Conservation (phyloP, 2,113 vertebrate species). For the Chauna torquata region DNA sequence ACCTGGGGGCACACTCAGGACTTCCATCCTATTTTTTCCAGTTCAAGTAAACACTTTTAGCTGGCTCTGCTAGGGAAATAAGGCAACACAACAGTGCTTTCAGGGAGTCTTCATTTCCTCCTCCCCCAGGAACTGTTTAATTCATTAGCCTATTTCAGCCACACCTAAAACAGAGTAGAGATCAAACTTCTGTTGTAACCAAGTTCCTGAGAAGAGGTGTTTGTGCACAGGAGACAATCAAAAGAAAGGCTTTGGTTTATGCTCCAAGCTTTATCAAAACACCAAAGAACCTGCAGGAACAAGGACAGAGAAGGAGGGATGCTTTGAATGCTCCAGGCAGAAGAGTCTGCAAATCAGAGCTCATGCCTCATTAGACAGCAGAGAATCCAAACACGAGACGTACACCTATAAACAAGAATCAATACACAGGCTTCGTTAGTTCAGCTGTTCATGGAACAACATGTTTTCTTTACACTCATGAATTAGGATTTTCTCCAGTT, state of each 20-base stretch:
- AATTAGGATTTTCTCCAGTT: neutral
- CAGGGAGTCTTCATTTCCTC: neutral
- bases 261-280: neutral
- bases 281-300: neutral
- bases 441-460: neutral
- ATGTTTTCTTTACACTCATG: neutral
- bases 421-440: neutral
- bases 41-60: neutral
- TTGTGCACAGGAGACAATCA: neutral
- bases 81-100: rapidly evolving
- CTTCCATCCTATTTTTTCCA: neutral
- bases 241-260: neutral
- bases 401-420: neutral
- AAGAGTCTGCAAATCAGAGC: neutral
- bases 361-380: neutral
- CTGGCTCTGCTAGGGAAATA: neutral
- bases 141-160: neutral
- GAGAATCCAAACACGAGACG: neutral
- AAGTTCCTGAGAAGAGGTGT: neutral
- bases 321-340: neutral
- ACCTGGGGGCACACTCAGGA: rapidly evolving
- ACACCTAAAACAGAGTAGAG: neutral
- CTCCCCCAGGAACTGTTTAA: neutral
- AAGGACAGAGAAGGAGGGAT: neutral
- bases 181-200: neutral